Evolutionary conservation across 1,140 invertebrate species (phyloP), one percentile per base, ranked within the genome.

Genomic region (Drosophila tristis): DNA sequence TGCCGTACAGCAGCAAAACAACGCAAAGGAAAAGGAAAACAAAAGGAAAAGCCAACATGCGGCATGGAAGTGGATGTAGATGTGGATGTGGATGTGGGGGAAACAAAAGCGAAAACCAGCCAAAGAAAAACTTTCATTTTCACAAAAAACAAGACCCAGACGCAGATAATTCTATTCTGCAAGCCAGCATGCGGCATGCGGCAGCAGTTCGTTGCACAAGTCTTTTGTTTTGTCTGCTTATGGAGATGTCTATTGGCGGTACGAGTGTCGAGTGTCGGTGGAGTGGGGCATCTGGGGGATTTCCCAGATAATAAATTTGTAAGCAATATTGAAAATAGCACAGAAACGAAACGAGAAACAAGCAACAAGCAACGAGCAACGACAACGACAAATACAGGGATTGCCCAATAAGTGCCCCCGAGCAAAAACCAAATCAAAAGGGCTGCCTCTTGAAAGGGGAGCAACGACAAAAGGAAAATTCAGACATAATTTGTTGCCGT

Each of bases 301-400:
- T 87, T 87, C 84, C 84, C 84, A 87, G 84, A 81, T 77, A 80
- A 89, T 89, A 87, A 87, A 87, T 84, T 87, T 79, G 78, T 89
- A 71, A 87, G 74, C 84, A 87, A 77, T 87, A 87, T 89, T 71
- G 79, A 84, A 87, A 75, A 89, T 81, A 68, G 77, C 56, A 68
- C 73, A 85, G 48, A 64, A 35, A 54, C 60, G 35, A 39, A 66
- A 44, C 63, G 16, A 51, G 39, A 20, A 48, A 64, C 62, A 55
- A 75, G 67, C 47, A 56, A 62, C n/a, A 56, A 26, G 13, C 25
- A 13, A 7, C 9, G 58, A 8, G 26, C 57, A 20, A 53, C 31
- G 35, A 48, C 42, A 70, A 57, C 56, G 60, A 61, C 45, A 79
- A 53, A 49, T 54, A 45, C 64, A 35, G 51, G 59, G 68, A 87